Evolutionary conservation across 2,888 invertebrate species (phyloP), one percentile per base, ranked within the genome.

Genomic region (Empis livida): DNA sequence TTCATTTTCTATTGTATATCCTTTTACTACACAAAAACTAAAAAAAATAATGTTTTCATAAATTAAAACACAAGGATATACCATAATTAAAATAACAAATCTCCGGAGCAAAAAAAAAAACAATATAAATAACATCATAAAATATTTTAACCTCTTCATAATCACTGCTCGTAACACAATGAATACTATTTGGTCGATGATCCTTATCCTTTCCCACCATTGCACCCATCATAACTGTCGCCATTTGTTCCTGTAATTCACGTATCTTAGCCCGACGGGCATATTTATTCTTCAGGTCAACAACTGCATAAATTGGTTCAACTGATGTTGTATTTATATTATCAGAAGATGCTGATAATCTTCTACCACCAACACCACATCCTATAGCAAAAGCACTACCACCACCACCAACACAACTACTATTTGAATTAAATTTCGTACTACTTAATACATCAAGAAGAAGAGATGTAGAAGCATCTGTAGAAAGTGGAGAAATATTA

Each of bases 281-380:
- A 46, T 61, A 59, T 53, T 63, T 63, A 46, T 60, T 55, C 51
- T 60, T 59, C n/a, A 63, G 54, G 54, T 63, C 59, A 27, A 63
- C 58, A 11, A 61, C 59, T n/a, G 63, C 62, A 56, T 63, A 63
- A 53, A 61, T 59, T 15, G 61, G 61, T 44, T 61, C 61, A 45
- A 45, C 43, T 31, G 42, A 39, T 31, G 43, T 16, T 15, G 5
- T 49, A 47, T 49, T 49, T 44, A 49, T 44, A 43, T 47, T 52
- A 41, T 47, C 48, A n/a, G 50, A 47, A n/a, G 52, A 50, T 31
- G 46, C 46, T 41, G 52, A 52, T 42, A 16, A 42, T 31, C 35
- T 14, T 14, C 41, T 42, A 16, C 39, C 31, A 3, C 20, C 44
- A 43, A 43, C 31, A 16, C 37, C 30, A 27, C 23, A 27, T 27